Evolutionary conservation across 1,140 invertebrate species (phyloP), one percentile per base, ranked within the genome.

Genomic region (Anastatus disparis): DNA sequence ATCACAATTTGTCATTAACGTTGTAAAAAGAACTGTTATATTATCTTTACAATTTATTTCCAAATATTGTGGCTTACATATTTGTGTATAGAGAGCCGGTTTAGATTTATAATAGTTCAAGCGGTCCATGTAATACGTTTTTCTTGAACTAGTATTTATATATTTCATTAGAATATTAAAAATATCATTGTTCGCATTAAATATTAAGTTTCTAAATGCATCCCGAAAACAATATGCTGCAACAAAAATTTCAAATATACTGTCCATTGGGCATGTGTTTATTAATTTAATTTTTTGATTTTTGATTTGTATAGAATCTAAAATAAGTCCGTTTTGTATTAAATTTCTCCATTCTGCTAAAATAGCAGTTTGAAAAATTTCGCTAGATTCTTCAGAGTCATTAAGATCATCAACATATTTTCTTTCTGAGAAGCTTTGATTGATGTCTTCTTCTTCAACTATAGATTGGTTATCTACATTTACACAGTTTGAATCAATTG

Each of bases 41-140:
- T 58, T 58, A 31, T 58, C 55, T 38, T 38, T 8, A 58, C 55
- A 58, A 40, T 58, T 2, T 20, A 58, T 38, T 29, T 12, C 9
- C 9, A 53, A 12, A 1, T 9, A 4, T n/a, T n/a, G 15, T 10
- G 55, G 17, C 20, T 17, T n/a, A 35, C 17, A 6, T 13, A 2
- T 38, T 58, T 31, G 17, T 22, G 7, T 17, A 35, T 35, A 56
- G 29, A 31, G 1, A 1, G 20, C 7, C 3, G 20, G 20, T 48
- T 10, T 7, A 38, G 15, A 1, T 20, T 10, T 38, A 2, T 15
- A 35, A 20, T 35, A 38, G 7, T 35, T n/a, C 31, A 24, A 20
- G 31, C n/a, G 31, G 7, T 15, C 12, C 10, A n/a, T 15, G 10
- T 58, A 56, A 27, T 35, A 56, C 1, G 20, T 31, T 4, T 31